phyloP scores from a whole-genome alignment of 2,113 vertebrate species.

The Capricornis sumatraensis region DNA sequence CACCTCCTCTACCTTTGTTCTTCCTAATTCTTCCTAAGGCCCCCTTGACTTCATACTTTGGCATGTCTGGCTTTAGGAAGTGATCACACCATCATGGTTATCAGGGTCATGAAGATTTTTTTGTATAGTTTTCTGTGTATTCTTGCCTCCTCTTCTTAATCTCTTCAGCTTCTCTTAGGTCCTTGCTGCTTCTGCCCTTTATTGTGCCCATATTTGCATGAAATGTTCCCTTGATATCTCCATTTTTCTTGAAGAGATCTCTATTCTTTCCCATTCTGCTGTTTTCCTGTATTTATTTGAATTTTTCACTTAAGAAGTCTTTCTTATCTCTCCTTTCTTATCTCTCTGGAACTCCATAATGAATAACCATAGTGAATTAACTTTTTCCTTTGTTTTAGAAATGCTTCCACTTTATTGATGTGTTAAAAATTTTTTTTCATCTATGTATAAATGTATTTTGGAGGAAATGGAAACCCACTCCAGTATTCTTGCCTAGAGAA shows the following conservation, averaged over 20 bases:
- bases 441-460: background rate
- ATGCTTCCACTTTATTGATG: background rate
- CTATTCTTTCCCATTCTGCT: background rate
- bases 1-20: background rate
- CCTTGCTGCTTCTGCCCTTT: background rate
- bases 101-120: background rate
- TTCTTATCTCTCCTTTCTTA: background rate
- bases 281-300: background rate
- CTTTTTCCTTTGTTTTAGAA: conserved; percentile 37
- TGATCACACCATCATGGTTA: background rate
- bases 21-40: background rate
- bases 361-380: background rate
- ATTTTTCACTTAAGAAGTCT: background rate
- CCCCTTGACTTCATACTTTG: background rate
- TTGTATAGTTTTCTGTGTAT: background rate
- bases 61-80: background rate
- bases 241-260: background rate
- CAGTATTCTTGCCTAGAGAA: background rate
- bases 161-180: background rate
- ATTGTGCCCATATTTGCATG: background rate
- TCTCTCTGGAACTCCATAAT: background rate
- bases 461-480: background rate
- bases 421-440: conserved; percentile 20
- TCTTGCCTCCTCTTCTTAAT: background rate
- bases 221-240: background rate